Base-by-base conservation (phyloP, 2,888 invertebrate genomes). In the Tanytarsus gracilentus region DNA sequence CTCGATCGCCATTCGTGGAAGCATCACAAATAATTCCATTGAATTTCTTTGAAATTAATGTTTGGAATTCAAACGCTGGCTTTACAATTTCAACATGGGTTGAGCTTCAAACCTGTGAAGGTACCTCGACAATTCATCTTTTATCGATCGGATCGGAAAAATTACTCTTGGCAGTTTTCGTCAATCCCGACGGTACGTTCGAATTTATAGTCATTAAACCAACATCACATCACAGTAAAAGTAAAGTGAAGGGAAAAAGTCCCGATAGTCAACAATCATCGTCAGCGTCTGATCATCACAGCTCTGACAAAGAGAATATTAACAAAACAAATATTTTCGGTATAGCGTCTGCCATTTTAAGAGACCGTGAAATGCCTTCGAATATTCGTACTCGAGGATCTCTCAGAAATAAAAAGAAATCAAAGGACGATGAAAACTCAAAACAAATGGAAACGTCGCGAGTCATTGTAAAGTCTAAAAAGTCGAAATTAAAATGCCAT, bases 91-190 rank as follows among this genome's bases (percentile, higher is more conserved):
- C 74, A 1, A 61, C 71, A 0, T 74, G 74, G 74, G 63, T 73
- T 58, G 69, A 72, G 62, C 60, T 71, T 39, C 67, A 70, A 44
- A 64, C 64, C 53, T 64, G 66, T 3, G 6, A 14, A 61, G 3
- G 6, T 26, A 40, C n/a, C 11, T 5, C 39, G 9, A 27, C 29
- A 3, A 44, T 44, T 44, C 74, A 74, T 63, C 63, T 74, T n/a
- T 61, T 73, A 4, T 74, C 74, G 1, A 62, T 74, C 61, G 74
- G 74, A 49, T 71, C 70, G 58, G 71, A 70, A 64, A 70, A 72
- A 48, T 69, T 70, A 18, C 67, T 74, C 65, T 62, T 73, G 1
- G 72, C 72, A 51, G 64, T 73, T 53, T 73, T 72, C 8, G 11
- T 60, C 1, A 60, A 50, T 33, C n/a, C 33, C 21, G 36, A 60